Evolutionary conservation across 2,113 vertebrate genomes (phyloP), one percentile per base, ranked within the genome.

Genomic region (Epinephelus cyanopodus): DNA sequence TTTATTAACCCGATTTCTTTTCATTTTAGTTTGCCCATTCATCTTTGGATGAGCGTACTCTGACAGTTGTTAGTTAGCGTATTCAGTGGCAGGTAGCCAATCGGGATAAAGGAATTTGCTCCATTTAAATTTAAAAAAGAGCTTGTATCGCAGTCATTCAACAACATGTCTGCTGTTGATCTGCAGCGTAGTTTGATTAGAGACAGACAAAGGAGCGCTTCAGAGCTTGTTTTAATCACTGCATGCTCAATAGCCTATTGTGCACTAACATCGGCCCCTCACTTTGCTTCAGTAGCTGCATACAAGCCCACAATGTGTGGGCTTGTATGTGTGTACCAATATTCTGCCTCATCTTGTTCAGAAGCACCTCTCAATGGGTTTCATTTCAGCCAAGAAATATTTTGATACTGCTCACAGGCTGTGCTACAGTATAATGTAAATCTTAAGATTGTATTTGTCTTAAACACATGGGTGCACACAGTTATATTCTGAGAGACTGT

Each of bases 221-320:
- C 73, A 77, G 67, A 77, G 85, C 81, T 80, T 66, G 82, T 87
- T 85, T 86, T 90, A 90, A 92, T 87, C 81, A 79, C 78, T 60
- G 76, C 79, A n/a, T 61, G 65, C 79, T 89, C 88, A 90, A 82
- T 87, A 75, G 86, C 21, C 84, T 62, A 80, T 90, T 91, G 77
- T 89, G 58, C 61, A 47, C 56, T 52, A 62, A 86, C 87, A 81
- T 50, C 6, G n/a, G 71, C 72, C 54, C 4, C 50, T 80, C 52
- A 66, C 73, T 84, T 76, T 84, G 84, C 81, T 87, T 88, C 77
- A 87, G 86, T 92, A 53, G 74, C 73, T 79, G 54, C 68, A 63
- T 29, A 76, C 67, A 85, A 53, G 48, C 48, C 19, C 66, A 37
- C 48, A 37, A 47, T 87, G 81, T 81, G 73, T 65, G 69, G 65